Base-by-base conservation (phyloP, 2,888 invertebrate genomes). In the Cacoxenus indagator region DNA sequence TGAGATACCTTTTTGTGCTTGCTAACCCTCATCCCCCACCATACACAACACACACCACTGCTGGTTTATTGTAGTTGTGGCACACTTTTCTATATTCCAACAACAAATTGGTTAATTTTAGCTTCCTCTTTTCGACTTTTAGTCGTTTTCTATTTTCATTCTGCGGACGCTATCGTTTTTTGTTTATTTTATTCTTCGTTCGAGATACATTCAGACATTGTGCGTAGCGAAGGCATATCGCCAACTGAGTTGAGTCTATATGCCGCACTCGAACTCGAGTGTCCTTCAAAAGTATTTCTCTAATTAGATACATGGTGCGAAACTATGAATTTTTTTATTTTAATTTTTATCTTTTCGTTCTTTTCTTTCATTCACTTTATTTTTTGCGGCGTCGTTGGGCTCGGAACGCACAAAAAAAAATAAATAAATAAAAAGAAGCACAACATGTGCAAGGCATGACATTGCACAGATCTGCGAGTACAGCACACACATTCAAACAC, bases 251-350 rank as follows among this genome's bases (percentile, higher is more conserved):
- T 14, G 59, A 64, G 65, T 75, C 80, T 74, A 74, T 72, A 73
- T 75, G 81, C 81, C 77, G 75, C 78, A 78, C 74, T 67, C 11
- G 45, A 22, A 66, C 43, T 72, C 64, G 73, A 78, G 82, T 81
- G 84, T 81, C 84, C 85, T 84, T 85, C 84, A 85, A 81, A 81
- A 76, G 75, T 79, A 80, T 84, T 81, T 76, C 77, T 78, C 82
- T 83, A 85, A 84, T 84, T 85, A 85, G 84, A 84, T 79, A 78
- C 80, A 71, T 68, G 75, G 76, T 75, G 67, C 73, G 73, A 76
- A 79, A 75, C 76, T 74, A 71, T 62, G 14, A 48, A 46, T 55
- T 55, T 55, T 55, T 17, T 55, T 26, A 24, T 61, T 2, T 61
- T 31, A 3, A 24, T 61, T 22, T 24, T 3, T 24, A 19, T 61